Percentiles rank a stretch among this genome's conserved stretches.
Conservation (phyloP, 1,140 invertebrate genomes). For the Zaprionus kolodkinae region DNA sequence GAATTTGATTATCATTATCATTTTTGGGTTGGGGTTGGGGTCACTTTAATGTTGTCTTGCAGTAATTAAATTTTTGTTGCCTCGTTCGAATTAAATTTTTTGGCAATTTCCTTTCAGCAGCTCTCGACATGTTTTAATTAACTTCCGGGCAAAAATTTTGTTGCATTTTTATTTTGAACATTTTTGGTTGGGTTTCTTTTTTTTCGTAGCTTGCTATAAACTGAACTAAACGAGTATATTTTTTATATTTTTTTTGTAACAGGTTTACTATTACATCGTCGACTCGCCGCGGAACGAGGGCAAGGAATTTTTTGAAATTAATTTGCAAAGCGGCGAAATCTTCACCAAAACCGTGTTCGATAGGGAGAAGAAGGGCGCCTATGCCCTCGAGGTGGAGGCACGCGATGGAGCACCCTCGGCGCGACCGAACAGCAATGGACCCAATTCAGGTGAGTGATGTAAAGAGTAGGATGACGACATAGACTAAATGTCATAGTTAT, state of each 20-base stretch:
- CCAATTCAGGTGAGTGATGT: constrained; percentile 92
- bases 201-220: constrained; percentile 26
- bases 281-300: constrained; percentile 95
- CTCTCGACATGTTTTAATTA: constrained; percentile 49
- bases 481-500: constrained; percentile 16
- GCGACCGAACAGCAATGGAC: constrained; percentile 94
- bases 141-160: constrained; percentile 28
- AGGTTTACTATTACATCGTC: constrained; percentile 96
- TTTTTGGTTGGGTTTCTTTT: background rate
- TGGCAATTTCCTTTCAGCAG: constrained; percentile 42
- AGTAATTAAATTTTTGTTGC: constrained; percentile 35
- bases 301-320: constrained; percentile 97
- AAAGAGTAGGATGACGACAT: background rate
- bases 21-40: background rate
- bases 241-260: constrained; percentile 21
- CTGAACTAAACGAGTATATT: constrained; percentile 32
- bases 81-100: constrained; percentile 42
- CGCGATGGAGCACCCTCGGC: constrained; percentile 96
- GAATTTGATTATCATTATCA: constrained; percentile 70
- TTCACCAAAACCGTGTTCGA: constrained; percentile 97
- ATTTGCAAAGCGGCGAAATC: constrained; percentile 96
- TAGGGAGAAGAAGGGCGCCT: constrained; percentile 97
- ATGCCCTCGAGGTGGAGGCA: constrained; percentile 96
- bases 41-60: constrained; percentile 58
- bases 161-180: constrained; percentile 18